Base-by-base conservation (phyloP, 1,140 invertebrate genomes). In the Ylistrum balloti region DNA sequence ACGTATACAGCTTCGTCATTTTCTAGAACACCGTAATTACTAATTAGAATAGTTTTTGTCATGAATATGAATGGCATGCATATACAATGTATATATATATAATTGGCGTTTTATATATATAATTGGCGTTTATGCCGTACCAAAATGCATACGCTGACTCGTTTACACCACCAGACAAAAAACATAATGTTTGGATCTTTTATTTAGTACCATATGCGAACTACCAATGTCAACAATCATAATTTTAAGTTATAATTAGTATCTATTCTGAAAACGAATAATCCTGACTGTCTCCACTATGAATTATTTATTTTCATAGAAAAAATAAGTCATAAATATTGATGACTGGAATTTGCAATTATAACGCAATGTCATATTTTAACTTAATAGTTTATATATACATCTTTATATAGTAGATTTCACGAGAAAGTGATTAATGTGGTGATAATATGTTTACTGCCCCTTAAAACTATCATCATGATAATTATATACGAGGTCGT, bases 401-500 rank as follows among this genome's bases (percentile, higher is more conserved):
- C 28, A n/a, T n/a, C n/a, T n/a, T n/a, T n/a, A n/a, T 20, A n/a
- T 28, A 22, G 1, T 28, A 28, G n/a, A 5, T 74, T 48, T 48
- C 35, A 13, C 2, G 56, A 5, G 56, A 74, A 28, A 17, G 13
- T 74, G 56, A 74, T 74, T n/a, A 28, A 74, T 74, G 22, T 28
- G 0, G n/a, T 74, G 5, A 74, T 74, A n/a, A 74, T 17, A n/a
- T n/a, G 56, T 74, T 74, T 28, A 74, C 5, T 74, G 56, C 28
- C 56, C 28, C n/a, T 28, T 5, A n/a, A 74, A 74, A 74, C 28
- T 9, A 74, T 3, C n/a, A 74, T 74, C 5, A 74, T 74, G 56
- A 74, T 74, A 48, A 48, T 48, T 48, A 74, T 74, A 74, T 74
- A 74, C 56, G 28, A 74, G 56, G 56, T 48, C 20, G 45, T 48